Evolutionary conservation across 2,113 vertebrate species (phyloP), one percentile per base, ranked within the genome.

Genomic region (Caloenas nicobarica): DNA sequence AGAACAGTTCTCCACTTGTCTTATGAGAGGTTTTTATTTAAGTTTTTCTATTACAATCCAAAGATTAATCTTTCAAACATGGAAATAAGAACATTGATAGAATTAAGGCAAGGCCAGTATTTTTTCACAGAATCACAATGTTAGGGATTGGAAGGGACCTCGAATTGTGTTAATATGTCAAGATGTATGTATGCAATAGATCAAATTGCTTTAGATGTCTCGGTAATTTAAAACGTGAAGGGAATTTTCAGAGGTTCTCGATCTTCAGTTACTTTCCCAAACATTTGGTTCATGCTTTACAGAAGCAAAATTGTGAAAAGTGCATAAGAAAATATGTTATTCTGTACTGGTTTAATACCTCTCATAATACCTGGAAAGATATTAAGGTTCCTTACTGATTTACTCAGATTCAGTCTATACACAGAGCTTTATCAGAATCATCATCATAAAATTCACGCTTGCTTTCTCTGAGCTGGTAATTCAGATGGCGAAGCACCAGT

Each of bases 281-380:
- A 46, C 21, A 5, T 60, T 66, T 46, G 17, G 2, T 69, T 81
- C 16, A 11, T 53, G 29, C 73, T 91, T 72, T 80, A 40, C 11
- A 29, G 72, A 77, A 50, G 34, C 13, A 83, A 26, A 42, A 29
- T 60, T 60, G 40, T 0, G 9, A 84, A 46, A 62, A 68, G 13
- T 28, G 3, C 1, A 0, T n/a, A 25, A 10, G 16, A 51, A 51
- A 69, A 34, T 6, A 17, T 56, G 3, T n/a, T 79, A 3, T 72
- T 91, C 31, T 72, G 21, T 28, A 50, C 12, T 46, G 6, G 36
- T 54, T 29, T 23, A 26, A 57, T 50, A 57, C 50, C 36, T 62
- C 15, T 50, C 44, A 71, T 1, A 10, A 22, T 76, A 46, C 23
- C 7, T 72, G 42, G 13, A 51, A 83, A 64, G 34, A 68, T 26